phyloP scores from a whole-genome alignment of 2,113 vertebrate species.

The Manacus vitellinus region DNA sequence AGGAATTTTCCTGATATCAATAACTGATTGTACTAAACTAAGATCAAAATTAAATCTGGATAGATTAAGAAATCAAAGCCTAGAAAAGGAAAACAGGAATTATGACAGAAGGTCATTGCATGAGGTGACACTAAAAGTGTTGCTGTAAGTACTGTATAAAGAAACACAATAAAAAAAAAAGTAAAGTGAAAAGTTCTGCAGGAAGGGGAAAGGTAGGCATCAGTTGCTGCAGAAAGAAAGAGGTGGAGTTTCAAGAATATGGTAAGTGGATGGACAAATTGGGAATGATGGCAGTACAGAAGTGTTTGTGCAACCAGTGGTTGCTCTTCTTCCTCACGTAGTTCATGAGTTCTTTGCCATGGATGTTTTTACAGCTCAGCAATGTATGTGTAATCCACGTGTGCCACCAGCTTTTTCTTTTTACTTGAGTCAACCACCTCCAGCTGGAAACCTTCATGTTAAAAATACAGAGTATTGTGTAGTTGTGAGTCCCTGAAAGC shows the following conservation, averaged over 20 bases:
- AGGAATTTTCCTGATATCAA: background rate
- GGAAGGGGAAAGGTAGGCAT: background rate
- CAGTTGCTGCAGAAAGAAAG: background rate
- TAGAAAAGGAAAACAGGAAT: background rate
- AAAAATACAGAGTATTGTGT: background rate
- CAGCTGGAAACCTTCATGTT: background rate
- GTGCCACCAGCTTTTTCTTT: background rate
- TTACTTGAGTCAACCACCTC: background rate
- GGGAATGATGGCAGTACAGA: background rate
- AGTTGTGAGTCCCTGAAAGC: background rate
- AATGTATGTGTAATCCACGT: fast-evolving
- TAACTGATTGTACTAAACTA: background rate
- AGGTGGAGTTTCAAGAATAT: background rate
- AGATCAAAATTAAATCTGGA: background rate
- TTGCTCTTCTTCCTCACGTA: background rate
- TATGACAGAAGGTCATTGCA: background rate
- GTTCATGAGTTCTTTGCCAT: background rate
- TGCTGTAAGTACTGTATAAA: background rate
- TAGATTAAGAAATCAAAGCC: background rate
- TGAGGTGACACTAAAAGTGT: background rate
- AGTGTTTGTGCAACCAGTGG: background rate
- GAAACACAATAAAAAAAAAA: background rate
- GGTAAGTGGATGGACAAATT: background rate
- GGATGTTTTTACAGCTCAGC: background rate
- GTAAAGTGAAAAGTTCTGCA: background rate